Evolutionary conservation across 2,113 vertebrate species (phyloP), one percentile per base, ranked within the genome.

Genomic region (Siphamia tubifer): DNA sequence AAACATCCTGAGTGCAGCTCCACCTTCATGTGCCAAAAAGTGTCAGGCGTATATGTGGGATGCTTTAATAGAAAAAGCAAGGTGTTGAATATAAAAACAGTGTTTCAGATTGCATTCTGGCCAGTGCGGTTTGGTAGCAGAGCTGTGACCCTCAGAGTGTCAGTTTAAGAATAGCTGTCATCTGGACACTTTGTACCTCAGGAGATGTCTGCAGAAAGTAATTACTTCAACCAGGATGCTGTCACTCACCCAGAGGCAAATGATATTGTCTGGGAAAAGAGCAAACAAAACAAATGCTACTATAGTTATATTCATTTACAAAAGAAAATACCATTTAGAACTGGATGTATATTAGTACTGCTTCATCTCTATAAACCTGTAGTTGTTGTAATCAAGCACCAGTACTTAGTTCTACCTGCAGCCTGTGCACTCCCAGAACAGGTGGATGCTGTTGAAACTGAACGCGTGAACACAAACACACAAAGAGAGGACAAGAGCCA

Each of bases 201-300:
- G 65, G 81, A 81, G 64, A 74, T 65, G 76, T 88, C 86, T 78
- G 79, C 73, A 77, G 52, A 75, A 83, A 84, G 83, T 78, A 82
- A 88, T 84, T 82, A 88, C 79, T 68, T 65, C 57, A 81, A 72
- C 64, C 67, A 66, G 68, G 74, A 55, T 9, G 53, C 69, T 76
- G 72, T 85, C 66, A 55, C 65, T 40, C 21, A 32, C 68, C 55
- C 27, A 3, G 16, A 61, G 67, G 62, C 68, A 67, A 77, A 77
- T 67, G 11, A 66, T 77, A 69, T 64, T 64, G 48, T 64, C 13
- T 68, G 48, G 9, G 53, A 31, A 39, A 47, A 74, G 51, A 47
- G 27, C 11, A 3, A 32, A 51, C 23, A 30, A 1, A 7, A 30
- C 28, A 30, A 7, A 6, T 30, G 10, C 28, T n/a, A n/a, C n/a